Conservation (phyloP, 2,113 vertebrate species). For the Pedionomus torquatus region DNA sequence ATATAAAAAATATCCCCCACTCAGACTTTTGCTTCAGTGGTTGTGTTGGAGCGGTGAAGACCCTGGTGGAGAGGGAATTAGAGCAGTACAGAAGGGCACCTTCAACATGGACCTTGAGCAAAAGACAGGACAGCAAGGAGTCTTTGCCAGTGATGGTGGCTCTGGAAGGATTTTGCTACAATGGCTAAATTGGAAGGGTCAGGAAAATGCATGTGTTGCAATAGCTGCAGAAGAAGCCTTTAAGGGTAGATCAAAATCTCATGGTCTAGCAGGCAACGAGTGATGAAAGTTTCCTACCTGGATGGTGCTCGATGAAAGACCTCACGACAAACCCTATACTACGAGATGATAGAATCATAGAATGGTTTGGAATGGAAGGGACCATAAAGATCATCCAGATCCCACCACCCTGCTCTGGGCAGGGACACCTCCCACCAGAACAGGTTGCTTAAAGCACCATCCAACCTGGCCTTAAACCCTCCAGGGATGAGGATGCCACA, state of each 20-base stretch:
- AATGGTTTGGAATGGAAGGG: background rate
- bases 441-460: background rate
- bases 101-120: background rate
- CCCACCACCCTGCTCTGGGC: background rate
- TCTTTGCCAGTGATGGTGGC: too few relatives aligned
- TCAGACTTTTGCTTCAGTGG: background rate
- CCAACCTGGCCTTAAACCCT: background rate
- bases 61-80: background rate
- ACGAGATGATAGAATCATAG: background rate
- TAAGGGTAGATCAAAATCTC: background rate
- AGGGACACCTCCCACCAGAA: background rate
- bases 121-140: background rate
- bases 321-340: background rate
- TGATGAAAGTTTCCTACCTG: background rate
- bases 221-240: background rate
- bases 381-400: background rate
- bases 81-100: accelerated
- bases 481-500: background rate
- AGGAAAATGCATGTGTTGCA: accelerated
- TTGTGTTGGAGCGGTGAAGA: background rate
- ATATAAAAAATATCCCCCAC: background rate
- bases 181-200: background rate
- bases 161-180: background rate
- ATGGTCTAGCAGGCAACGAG: background rate
- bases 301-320: background rate